Conservation (phyloP, 64 coral and sea anemone genomes). For the Stylophora pistillata region DNA sequence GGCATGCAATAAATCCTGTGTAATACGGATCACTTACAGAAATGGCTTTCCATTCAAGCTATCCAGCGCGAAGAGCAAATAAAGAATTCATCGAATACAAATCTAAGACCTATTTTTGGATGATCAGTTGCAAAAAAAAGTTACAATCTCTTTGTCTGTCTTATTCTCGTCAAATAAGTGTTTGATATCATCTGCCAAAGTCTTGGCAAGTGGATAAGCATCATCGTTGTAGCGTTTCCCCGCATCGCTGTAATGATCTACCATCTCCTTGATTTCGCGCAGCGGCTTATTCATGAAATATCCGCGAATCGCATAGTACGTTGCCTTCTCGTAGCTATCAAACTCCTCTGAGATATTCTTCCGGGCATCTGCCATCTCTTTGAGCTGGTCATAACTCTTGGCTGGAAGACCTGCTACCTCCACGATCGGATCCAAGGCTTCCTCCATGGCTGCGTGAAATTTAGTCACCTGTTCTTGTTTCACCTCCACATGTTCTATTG, state of each 20-base stretch:
- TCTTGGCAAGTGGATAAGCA: too few species aligned
- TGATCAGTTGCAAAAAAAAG: too few species aligned
- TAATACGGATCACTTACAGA: too few species aligned
- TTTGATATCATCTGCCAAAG: too few species aligned
- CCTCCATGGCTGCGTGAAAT: constrained; percentile 46
- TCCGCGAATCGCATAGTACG: constrained; percentile 51
- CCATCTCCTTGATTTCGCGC: constrained; percentile 30
- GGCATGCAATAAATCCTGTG: too few species aligned
- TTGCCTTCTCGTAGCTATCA: constrained; percentile 29
- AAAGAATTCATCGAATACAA: too few species aligned
- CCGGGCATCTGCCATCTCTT: constrained; percentile 33
- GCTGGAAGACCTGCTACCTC: constrained; percentile 18
- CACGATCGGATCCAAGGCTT: constrained; percentile 7
- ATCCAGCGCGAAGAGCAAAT: too few species aligned
- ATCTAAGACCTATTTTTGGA: too few species aligned
- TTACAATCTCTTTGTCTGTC: too few species aligned
- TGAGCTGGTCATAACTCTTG: constrained; percentile 35
- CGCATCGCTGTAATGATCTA: constrained; percentile 29
- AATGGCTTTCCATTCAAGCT: too few species aligned
- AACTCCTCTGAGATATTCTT: constrained; percentile 29
- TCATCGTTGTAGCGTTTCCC: too few species aligned
- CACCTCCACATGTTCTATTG: constrained; percentile 30
- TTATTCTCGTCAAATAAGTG: too few species aligned
- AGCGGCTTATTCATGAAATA: constrained; percentile 33
- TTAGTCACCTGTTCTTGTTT: constrained; percentile 46